Conservation (phyloP, 2,113 vertebrate genomes). For the Elachura formosa region DNA sequence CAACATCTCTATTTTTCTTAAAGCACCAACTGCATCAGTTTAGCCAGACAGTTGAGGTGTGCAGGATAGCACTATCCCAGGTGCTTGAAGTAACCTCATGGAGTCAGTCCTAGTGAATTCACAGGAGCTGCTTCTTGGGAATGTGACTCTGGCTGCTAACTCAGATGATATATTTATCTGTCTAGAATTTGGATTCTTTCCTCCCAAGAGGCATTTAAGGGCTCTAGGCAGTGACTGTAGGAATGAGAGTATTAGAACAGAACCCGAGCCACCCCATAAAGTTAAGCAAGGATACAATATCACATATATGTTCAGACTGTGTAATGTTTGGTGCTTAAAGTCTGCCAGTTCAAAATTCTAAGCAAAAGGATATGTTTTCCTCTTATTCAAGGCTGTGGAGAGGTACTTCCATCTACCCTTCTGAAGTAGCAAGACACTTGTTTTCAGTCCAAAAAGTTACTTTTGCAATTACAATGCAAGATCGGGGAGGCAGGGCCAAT, state of each 20-base stretch:
- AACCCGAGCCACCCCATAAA: background rate
- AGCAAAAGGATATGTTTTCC: background rate
- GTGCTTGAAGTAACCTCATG: background rate
- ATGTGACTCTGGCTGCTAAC: too few relatives aligned
- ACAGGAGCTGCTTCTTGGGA: accelerated
- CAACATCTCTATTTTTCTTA: background rate
- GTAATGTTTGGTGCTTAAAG: background rate
- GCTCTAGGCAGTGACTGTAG: background rate
- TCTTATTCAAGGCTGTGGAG: background rate
- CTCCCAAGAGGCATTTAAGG: background rate
- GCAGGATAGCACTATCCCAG: background rate
- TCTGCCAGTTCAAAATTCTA: background rate
- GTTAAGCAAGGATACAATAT: background rate
- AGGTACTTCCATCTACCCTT: background rate
- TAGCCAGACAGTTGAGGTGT: background rate
- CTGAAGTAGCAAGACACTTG: background rate
- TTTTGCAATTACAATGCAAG: background rate
- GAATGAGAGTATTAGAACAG: background rate
- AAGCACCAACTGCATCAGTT: background rate
- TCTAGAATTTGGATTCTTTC: background rate
- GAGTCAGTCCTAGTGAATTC: background rate
- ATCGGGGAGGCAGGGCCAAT: background rate
- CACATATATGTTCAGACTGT: background rate
- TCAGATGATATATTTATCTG: background rate
- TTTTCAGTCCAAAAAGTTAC: background rate